Base-by-base conservation (phyloP, 2,797 vertebrate genomes). In the Coregonus ussuriensis region DNA sequence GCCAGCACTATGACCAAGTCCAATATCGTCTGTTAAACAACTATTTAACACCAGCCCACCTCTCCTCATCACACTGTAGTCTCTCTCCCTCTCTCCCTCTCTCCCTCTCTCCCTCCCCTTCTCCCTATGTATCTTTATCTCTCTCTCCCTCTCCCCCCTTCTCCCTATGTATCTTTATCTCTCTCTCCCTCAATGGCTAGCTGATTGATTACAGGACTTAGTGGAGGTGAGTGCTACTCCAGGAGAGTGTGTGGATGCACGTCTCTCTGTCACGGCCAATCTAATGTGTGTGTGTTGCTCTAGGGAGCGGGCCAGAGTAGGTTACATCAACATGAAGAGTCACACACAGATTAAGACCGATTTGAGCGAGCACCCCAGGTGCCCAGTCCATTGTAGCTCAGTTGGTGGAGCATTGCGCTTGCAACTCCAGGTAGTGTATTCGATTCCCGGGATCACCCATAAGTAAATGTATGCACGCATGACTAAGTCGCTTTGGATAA, bases 151-250 rank as follows among this genome's bases (percentile, higher is more conserved):
- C 51, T 29, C 71, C 7, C 51, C n/a, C 63, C 3, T 1, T 66
- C 29, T 31, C 25, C 31, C 29, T 33, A 15, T 16, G 6, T 25
- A 25, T 35, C 66, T 11, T 13, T 7, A 31, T 21, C 65, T 31
- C 67, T 21, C 67, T 16, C n/a, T 13, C 68, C 2, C 37, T 47
- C 25, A 66, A 29, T 62, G 71, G 4, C 82, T 79, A 18, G 79
- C 86, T 90, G 91, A 92, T 88, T 88, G 89, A 93, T 91, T 86
- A 83, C 79, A 83, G 81, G 75, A 84, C 86, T 91, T 89, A 90
- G 84, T 80, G 77, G 51, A 85, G 83, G 74, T 51, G 84, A 91
- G 85, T 75, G 88, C 59, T 79, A 88, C 83, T 83, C 81, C 71
- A 47, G 78, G 77, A 85, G 80, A 85, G 84, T 79, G 84, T 87